These are phyloP conservation scores for Petrophora chlorosata DNA, from an alignment of 2,888 invertebrate genomes.

Conservation along the genomic window DNA sequence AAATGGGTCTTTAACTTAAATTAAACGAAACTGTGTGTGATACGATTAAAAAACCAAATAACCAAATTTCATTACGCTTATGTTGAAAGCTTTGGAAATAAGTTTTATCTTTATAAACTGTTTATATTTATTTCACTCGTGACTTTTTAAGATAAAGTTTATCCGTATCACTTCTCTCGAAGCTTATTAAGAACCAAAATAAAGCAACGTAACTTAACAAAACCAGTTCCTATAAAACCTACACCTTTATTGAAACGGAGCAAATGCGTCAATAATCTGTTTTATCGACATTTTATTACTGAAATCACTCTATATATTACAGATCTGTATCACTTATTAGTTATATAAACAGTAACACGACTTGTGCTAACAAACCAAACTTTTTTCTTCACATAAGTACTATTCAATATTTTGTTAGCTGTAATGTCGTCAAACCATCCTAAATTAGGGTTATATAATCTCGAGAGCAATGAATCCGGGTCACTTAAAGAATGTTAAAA, in stretches of 20 bases:
- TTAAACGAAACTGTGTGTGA: too few relatives aligned
- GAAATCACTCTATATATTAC: slow-evolving; percentile 28
- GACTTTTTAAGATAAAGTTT: slow-evolving; percentile 15
- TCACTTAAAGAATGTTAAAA: too few relatives aligned
- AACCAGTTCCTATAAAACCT: slow-evolving; percentile 30
- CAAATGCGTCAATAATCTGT: slow-evolving; percentile 38
- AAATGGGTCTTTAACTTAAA: too few relatives aligned
- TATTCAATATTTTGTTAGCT: too few relatives aligned
- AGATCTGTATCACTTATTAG: slow-evolving; percentile 17
- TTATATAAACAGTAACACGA: slow-evolving; percentile 13
- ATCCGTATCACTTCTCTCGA: slow-evolving; percentile 12
- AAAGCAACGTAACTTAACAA: slow-evolving; percentile 19
- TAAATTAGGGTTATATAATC: too few relatives aligned
- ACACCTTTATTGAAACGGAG: slow-evolving; percentile 33
- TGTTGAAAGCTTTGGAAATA: too few relatives aligned
- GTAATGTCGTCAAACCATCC: too few relatives aligned
- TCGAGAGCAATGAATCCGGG: too few relatives aligned
- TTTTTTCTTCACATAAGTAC: too few relatives aligned
- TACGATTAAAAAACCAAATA: too few relatives aligned
- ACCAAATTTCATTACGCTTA: too few relatives aligned
- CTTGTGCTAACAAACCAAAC: too few relatives aligned
- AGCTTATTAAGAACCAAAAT: slow-evolving; percentile 24
- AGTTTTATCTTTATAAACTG: background rate
- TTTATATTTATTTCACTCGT: background rate
- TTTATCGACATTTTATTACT: slow-evolving; percentile 45